phyloP scores from a whole-genome alignment of 2,888 invertebrate species.

The Sycophila texana region DNA sequence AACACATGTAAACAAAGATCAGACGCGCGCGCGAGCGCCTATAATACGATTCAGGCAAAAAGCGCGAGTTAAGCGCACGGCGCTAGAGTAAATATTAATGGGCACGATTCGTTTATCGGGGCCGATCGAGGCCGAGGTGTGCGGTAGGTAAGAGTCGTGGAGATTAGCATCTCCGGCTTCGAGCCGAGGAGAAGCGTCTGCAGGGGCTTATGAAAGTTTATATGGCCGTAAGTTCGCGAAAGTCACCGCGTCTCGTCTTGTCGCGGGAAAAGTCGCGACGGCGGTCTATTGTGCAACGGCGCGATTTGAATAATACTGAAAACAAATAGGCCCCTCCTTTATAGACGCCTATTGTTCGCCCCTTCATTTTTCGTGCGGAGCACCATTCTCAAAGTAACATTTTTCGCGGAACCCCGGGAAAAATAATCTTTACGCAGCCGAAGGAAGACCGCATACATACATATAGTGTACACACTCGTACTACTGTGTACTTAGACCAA shows the following conservation, averaged over 20 bases:
- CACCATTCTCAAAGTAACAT: neutral
- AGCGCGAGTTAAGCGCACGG: conserved; percentile 34
- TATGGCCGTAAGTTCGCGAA: conserved; percentile 48
- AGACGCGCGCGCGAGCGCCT: neutral
- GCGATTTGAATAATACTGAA: conserved; percentile 44
- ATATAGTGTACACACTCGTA: no score
- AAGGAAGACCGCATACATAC: no score
- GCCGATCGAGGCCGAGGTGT: conserved; percentile 44
- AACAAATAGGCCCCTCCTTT: conserved; percentile 39
- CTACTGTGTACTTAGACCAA: no score
- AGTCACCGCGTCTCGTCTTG: conserved; percentile 13
- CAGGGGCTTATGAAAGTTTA: conserved; percentile 46
- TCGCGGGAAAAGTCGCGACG: conserved; percentile 29
- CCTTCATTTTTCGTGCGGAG: neutral
- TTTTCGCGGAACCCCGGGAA: no score
- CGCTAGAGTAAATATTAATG: conserved; percentile 56
- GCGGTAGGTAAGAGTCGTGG: conserved; percentile 46
- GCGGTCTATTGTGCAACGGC: conserved; percentile 48
- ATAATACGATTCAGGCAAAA: conserved; percentile 45
- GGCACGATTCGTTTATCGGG: conserved; percentile 53
- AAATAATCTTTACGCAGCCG: no score
- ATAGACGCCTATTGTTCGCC: conserved; percentile 6
- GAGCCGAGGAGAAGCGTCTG: neutral
- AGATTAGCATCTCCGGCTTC: conserved; percentile 44
- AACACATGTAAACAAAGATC: no score